A percentile compares a stretch with the other conserved stretches of the same genome.
Evolutionary conservation across 2,113 vertebrate species (phyloP).

Genomic region (Passer montanus): DNA sequence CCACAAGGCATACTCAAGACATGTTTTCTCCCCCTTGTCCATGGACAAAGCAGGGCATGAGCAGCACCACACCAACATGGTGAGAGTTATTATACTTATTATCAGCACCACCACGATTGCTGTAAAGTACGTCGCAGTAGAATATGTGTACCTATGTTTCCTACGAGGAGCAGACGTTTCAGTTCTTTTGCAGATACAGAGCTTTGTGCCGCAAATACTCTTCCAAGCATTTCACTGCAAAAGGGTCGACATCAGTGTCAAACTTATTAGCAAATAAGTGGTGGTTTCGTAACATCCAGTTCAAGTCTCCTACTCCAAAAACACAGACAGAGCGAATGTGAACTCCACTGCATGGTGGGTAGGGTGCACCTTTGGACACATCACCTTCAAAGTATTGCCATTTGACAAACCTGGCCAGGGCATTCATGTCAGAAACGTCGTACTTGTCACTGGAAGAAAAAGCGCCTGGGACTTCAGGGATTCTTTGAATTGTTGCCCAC

Average conservation of each 20-base stretch:
- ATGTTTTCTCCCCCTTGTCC: neutral
- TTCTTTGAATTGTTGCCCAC: constrained; percentile 91
- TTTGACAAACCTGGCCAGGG: constrained; percentile 85
- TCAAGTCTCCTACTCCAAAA: constrained; percentile 86
- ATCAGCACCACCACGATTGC: neutral
- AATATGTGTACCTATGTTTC: neutral
- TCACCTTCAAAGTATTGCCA: constrained; percentile 85
- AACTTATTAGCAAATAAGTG: constrained; percentile 95
- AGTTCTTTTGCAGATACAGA: constrained; percentile 63
- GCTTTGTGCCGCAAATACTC: constrained; percentile 83
- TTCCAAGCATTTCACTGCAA: constrained; percentile 86
- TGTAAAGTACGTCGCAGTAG: neutral
- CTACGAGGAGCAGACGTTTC: neutral
- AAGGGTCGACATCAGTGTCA: constrained; percentile 79
- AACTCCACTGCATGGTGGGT: constrained; percentile 81
- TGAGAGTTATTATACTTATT: neutral
- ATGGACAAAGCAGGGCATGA: neutral
- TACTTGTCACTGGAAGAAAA: constrained; percentile 78
- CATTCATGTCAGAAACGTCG: constrained; percentile 83
- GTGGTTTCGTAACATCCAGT: constrained; percentile 80
- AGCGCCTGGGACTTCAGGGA: constrained; percentile 82
- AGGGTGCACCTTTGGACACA: constrained; percentile 71
- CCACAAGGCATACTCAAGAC: neutral
- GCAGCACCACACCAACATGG: neutral
- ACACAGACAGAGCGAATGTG: constrained; percentile 84